Evolutionary conservation across 2,797 vertebrate species (phyloP).

Genomic region (Hoplostethus atlanticus): DNA sequence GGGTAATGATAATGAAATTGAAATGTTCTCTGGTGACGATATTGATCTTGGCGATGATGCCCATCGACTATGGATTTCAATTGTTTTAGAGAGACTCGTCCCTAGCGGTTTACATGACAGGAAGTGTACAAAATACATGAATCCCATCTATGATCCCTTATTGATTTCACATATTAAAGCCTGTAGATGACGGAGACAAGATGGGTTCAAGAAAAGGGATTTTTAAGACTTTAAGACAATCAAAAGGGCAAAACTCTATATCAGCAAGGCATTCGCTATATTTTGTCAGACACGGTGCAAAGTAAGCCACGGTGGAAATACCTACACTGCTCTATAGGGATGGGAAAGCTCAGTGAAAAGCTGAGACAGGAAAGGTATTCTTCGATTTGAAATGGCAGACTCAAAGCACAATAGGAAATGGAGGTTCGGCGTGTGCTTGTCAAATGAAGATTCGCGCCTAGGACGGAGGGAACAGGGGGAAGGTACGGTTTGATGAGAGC

Average conservation of each 20-base stretch:
- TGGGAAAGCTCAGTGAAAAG: constrained; percentile 19
- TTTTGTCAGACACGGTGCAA: not conserved
- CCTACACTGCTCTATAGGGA: not conserved
- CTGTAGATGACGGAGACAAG: not conserved
- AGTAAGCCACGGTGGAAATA: constrained; percentile 14
- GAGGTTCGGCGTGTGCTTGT: constrained; percentile 27
- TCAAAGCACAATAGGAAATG: constrained; percentile 24
- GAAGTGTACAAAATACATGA: not conserved
- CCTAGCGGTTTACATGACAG: no score
- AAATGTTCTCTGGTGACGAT: not conserved
- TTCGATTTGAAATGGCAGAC: constrained; percentile 34
- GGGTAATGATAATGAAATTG: not conserved
- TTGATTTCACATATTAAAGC: constrained; percentile 4
- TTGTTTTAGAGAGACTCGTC: no score
- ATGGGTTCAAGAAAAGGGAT: not conserved
- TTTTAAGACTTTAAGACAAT: not conserved
- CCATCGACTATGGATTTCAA: no score
- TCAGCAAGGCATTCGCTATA: not conserved
- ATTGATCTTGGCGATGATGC: no score
- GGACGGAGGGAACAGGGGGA: constrained; percentile 49
- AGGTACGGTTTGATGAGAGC: constrained; percentile 38
- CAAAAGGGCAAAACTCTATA: not conserved
- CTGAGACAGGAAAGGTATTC: constrained; percentile 27
- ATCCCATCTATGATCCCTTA: not conserved
- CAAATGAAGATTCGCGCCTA: constrained; percentile 42